Evolutionary conservation across 1,140 invertebrate genomes (phyloP), one percentile per base, ranked within the genome.

Genomic region (Magallana gigas): DNA sequence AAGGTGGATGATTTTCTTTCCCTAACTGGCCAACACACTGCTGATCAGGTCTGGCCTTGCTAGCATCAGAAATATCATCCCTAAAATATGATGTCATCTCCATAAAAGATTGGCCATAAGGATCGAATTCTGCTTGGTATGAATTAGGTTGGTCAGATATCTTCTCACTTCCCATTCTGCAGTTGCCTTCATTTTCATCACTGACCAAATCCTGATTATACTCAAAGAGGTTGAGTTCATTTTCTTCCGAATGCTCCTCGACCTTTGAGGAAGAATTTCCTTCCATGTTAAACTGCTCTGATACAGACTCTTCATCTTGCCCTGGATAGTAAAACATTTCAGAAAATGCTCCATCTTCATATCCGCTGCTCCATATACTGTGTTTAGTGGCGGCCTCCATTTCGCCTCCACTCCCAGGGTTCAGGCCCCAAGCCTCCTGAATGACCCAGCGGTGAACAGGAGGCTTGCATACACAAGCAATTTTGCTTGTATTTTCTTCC

Each of bases 281-380:
- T 11, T 76, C 68, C 8, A 76, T 7, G 18, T 36, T 36, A 2
- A 29, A 76, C 23, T 76, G 68, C 36, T 76, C 68, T 76, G 68
- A 1, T 29, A 29, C 68, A 76, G 68, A 11, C 36, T 83, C 81
- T n/a, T 58, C 48, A 23, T 57, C 81, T 57, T 57, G 81, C 29
- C 59, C 83, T 64, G 36, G 14, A 56, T 60, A 56, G 12, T 18
- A 48, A 9, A 84, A 84, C 36, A 84, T 84, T 48, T 84, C 36
- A 56, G 83, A 84, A 36, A 84, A 84, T 8, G 18, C n/a, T 60
- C 57, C 59, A 36, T 84, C 83, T 18, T 87, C 85, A 18, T 87
- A 59, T 1, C 80, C 80, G 18, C 58, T 87, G 82, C 85, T 87
- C 85, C 85, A 87, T 8, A 87, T 81, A 64, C 81, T 87, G 11